These are phyloP conservation scores for Acrocyrtus sp. DNA, from an alignment of 2,888 invertebrate genomes.

Conservation along the genomic window DNA sequence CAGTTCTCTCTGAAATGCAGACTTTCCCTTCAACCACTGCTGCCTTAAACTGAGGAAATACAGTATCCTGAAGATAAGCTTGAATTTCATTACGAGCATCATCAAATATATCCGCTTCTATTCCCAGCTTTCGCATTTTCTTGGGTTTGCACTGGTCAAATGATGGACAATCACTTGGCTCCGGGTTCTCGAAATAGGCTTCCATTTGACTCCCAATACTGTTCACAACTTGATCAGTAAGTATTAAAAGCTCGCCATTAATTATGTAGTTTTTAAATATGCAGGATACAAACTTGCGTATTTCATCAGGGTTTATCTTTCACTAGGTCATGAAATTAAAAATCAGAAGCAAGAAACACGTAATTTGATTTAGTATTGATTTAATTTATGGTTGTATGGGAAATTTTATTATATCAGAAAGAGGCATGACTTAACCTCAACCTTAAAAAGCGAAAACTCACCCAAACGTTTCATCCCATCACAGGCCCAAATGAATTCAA, in stretches of 20 bases:
- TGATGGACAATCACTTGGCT: conserved; percentile 18
- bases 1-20: neutral
- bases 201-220: conserved; percentile 22
- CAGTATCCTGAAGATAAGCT: neutral
- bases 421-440: too few species aligned
- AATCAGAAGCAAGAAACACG: too few species aligned
- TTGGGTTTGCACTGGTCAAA: neutral
- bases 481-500: conserved; percentile 44
- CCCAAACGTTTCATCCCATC: conserved; percentile 38
- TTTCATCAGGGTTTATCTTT: conserved; percentile 17
- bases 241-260: conserved; percentile 14
- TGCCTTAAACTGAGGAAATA: conserved; percentile 26
- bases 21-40: conserved; percentile 15
- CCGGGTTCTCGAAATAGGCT: conserved; percentile 24
- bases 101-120: conserved; percentile 21
- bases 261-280: conserved; percentile 38
- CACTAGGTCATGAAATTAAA: neutral
- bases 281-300: conserved; percentile 27
- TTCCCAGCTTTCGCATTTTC: neutral
- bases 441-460: too few species aligned
- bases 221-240: conserved; percentile 25
- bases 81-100: conserved; percentile 24
- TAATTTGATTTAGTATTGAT: too few species aligned
- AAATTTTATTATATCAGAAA: too few species aligned
- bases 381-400: too few species aligned